Evolutionary conservation across 2,797 vertebrate species (phyloP).

Genomic region (Synanceia verrucosa): DNA sequence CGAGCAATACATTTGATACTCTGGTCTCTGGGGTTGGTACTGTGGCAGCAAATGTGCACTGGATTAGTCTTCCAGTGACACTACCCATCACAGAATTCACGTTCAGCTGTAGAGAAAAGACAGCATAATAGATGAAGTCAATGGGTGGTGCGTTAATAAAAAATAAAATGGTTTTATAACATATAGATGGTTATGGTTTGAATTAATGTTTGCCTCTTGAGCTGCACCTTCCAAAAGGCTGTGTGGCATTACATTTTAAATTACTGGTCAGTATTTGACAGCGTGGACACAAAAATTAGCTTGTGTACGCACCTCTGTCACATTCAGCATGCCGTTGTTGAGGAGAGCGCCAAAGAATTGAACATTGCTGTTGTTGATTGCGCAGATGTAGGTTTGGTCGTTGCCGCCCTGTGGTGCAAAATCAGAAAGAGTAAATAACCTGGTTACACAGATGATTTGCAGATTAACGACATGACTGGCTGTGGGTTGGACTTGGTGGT

Average conservation of each 20-base stretch:
- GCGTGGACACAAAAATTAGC: neutral
- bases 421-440: neutral
- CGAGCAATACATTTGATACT: accelerated
- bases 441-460: neutral
- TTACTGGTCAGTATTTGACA: neutral
- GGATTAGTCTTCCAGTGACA: accelerated
- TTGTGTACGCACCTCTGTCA: accelerated
- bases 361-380: neutral
- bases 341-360: neutral
- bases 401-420: constrained; percentile 27
- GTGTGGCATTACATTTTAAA: neutral
- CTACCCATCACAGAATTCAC: constrained; percentile 44
- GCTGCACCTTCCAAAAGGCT: neutral
- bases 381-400: constrained; percentile 53
- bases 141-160: neutral
- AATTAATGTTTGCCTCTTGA: neutral
- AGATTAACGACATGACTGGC: neutral
- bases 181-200: neutral
- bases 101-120: constrained; percentile 21
- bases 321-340: accelerated
- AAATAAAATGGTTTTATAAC: neutral
- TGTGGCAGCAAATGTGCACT: constrained; percentile 57
- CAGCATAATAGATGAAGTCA: neutral
- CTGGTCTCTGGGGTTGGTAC: accelerated
- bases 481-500: neutral